phyloP scores from a whole-genome alignment of 2,888 invertebrate genomes.

The Merodon equestris region DNA sequence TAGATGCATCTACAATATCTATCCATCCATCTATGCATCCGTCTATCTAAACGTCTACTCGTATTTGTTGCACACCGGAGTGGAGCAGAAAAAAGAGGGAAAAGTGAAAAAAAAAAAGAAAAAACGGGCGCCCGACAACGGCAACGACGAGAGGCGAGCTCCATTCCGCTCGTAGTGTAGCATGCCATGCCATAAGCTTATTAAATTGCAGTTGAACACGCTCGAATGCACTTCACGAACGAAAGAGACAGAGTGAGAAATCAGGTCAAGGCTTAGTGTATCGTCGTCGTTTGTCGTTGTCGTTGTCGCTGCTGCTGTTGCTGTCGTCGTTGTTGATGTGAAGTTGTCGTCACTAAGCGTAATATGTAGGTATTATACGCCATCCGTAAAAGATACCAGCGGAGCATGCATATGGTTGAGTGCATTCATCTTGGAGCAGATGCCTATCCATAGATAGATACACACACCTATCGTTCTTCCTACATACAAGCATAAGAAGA shows the following conservation, averaged over 20 bases:
- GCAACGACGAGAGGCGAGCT: not conserved
- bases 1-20: conserved; percentile 45
- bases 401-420: conserved; percentile 54
- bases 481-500: not conserved
- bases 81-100: not conserved
- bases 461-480: no score
- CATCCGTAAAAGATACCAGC: conserved; percentile 48
- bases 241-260: conserved; percentile 79
- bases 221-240: conserved; percentile 69
- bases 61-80: conserved; percentile 63
- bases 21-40: no score
- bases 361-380: conserved; percentile 30
- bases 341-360: conserved; percentile 59
- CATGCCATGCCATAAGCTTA: conserved; percentile 62
- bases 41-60: conserved; percentile 28
- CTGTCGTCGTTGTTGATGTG: conserved; percentile 34
- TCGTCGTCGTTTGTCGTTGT: conserved; percentile 33
- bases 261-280: conserved; percentile 79
- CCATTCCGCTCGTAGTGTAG: conserved; percentile 3
- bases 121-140: conserved; percentile 15
- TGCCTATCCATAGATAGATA: conserved; percentile 1
- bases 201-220: conserved; percentile 68
- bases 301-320: conserved; percentile 22
- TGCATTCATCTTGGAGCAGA: conserved; percentile 36
- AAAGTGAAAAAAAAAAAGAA: conserved; percentile 5